Evolutionary conservation across 1,140 invertebrate genomes (phyloP).

Genomic region (Drosophila paulistorum): DNA sequence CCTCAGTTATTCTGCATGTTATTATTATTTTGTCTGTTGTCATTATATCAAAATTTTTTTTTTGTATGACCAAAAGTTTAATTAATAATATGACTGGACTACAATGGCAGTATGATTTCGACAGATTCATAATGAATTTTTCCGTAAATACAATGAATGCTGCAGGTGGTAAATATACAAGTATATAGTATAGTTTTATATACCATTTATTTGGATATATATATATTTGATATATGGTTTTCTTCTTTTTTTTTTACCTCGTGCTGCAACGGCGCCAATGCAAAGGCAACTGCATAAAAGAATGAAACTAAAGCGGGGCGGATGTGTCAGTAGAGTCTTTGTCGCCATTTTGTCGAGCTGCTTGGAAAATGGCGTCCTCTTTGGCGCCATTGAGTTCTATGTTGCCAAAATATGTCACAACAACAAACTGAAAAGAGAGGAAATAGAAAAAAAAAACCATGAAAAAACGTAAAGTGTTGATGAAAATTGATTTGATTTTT

Average conservation of each 20-base stretch:
- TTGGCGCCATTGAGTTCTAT: constrained; percentile 76
- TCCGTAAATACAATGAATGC: constrained; percentile 34
- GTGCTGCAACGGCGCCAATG: constrained; percentile 69
- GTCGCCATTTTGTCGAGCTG: constrained; percentile 77
- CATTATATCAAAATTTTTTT: neutral
- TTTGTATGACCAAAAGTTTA: constrained; percentile 40
- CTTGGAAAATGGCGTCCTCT: constrained; percentile 70
- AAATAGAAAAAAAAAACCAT: constrained; percentile 21
- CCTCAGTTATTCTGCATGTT: neutral
- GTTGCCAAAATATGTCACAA: constrained; percentile 78
- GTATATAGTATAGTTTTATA: neutral
- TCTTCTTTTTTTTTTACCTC: constrained; percentile 68
- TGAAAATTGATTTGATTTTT: constrained; percentile 61
- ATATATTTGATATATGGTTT: constrained; percentile 47
- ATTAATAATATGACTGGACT: constrained; percentile 42
- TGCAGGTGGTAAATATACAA: constrained; percentile 31
- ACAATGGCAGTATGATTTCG: constrained; percentile 43
- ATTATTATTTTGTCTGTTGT: neutral
- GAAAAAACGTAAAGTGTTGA: constrained; percentile 55
- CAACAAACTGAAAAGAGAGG: constrained; percentile 60
- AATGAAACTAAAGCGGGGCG: constrained; percentile 53
- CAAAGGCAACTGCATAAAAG: constrained; percentile 57
- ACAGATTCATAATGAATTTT: constrained; percentile 76
- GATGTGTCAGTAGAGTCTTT: constrained; percentile 47
- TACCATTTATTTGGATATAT: constrained; percentile 16